phyloP scores from a whole-genome alignment of 53 echinoderm and acorn worm genomes.

The Holothuria scabra region DNA sequence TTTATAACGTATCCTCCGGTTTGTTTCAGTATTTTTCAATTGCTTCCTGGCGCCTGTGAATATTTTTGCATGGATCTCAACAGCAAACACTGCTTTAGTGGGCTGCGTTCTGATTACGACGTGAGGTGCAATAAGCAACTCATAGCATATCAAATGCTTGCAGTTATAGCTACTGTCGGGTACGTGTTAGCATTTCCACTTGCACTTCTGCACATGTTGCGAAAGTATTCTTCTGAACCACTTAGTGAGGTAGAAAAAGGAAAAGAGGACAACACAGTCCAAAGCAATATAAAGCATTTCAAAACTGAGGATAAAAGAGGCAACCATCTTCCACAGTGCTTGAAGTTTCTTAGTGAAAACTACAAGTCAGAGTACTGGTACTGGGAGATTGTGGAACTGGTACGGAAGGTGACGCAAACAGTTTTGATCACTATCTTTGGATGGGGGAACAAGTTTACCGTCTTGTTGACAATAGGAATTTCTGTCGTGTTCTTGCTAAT shows the following conservation, averaged over 20 bases:
- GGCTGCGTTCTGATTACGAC: constrained; percentile 3
- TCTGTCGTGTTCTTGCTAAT: constrained; percentile 11
- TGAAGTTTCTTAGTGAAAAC: neutral
- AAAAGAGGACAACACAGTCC: too few species aligned
- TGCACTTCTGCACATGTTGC: neutral
- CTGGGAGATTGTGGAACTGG: constrained; percentile 32
- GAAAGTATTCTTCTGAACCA: neutral
- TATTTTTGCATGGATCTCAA: neutral
- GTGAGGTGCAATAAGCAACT: neutral
- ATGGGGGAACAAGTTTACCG: neutral
- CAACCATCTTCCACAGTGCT: neutral
- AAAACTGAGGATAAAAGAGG: too few species aligned
- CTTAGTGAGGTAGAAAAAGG: too few species aligned
- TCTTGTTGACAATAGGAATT: neutral
- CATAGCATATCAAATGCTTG: neutral
- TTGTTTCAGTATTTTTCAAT: neutral
- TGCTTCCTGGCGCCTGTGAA: neutral
- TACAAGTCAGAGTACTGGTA: constrained; percentile 25
- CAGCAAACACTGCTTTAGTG: neutral
- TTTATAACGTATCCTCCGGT: constrained; percentile 12
- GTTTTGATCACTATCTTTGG: neutral
- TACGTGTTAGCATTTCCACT: constrained; percentile 15
- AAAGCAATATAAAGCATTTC: too few species aligned
- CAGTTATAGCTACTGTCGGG: neutral
- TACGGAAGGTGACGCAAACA: neutral